Evolutionary conservation across 1,140 invertebrate species (phyloP).

Genomic region (Drosophila prosaltans): DNA sequence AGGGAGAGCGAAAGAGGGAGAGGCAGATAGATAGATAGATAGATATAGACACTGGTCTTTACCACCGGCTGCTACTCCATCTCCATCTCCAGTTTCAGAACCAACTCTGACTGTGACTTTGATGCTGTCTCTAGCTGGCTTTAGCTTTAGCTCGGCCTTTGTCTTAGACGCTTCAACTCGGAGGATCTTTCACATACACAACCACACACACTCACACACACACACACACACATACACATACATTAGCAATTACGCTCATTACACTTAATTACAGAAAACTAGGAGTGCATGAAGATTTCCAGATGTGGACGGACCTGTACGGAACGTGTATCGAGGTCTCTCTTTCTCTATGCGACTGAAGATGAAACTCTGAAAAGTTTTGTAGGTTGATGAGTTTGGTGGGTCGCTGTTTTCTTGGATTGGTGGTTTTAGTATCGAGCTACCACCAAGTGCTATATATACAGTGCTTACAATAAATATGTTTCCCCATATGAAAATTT

Average conservation of each 20-base stretch:
- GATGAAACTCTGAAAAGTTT: conserved; percentile 30
- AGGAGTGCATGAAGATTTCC: conserved; percentile 82
- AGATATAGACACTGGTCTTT: no score
- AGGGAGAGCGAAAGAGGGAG: conserved; percentile 22
- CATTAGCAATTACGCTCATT: conserved; percentile 83
- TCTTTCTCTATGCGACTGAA: not conserved
- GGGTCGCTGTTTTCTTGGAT: not conserved
- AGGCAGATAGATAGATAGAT: not conserved
- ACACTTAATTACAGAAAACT: conserved; percentile 83
- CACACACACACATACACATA: conserved; percentile 42
- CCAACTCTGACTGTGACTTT: no score
- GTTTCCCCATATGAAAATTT: not conserved
- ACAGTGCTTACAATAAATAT: not conserved
- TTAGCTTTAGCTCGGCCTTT: conserved; percentile 6
- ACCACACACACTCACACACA: conserved; percentile 49
- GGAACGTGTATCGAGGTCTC: conserved; percentile 31
- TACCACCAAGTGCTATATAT: not conserved
- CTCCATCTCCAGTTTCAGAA: no score
- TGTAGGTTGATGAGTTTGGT: conserved; percentile 6
- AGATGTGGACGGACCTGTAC: conserved; percentile 57
- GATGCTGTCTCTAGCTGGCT: not conserved
- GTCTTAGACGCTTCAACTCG: not conserved
- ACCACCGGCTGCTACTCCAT: no score
- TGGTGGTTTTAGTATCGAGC: not conserved
- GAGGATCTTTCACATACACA: conserved; percentile 14